These are phyloP conservation scores for Cordilura impudica DNA, from an alignment of 2,888 invertebrate species.

Conservation along the genomic window DNA sequence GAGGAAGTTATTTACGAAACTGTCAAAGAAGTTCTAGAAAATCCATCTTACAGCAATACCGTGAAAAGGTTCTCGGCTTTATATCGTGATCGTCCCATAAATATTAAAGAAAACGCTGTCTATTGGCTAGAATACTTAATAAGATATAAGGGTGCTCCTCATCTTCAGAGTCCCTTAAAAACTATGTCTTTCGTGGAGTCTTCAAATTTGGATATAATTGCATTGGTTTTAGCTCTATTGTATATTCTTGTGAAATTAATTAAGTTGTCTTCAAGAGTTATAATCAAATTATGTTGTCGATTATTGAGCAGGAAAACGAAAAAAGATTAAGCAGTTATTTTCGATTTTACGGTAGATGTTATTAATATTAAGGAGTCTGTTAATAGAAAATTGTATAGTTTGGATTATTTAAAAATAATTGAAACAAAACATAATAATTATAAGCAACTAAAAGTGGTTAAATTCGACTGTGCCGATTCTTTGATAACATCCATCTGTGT, in stretches of 20 bases:
- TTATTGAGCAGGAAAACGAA: neutral
- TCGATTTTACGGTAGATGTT: too few relatives aligned
- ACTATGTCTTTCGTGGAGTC: slow-evolving; percentile 77
- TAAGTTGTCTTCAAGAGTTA: slow-evolving; percentile 13
- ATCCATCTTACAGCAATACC: slow-evolving; percentile 63
- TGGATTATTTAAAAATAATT: too few relatives aligned
- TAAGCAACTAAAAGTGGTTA: too few relatives aligned
- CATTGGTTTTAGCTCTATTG: slow-evolving; percentile 7
- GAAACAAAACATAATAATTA: too few relatives aligned
- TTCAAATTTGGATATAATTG: slow-evolving; percentile 78
- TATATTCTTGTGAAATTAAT: slow-evolving; percentile 13
- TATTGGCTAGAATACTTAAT: slow-evolving; percentile 81
- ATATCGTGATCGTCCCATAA: slow-evolving; percentile 79
- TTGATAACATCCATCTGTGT: too few relatives aligned
- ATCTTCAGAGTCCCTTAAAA: slow-evolving; percentile 78
- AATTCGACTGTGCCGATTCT: too few relatives aligned
- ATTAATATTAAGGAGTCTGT: too few relatives aligned
- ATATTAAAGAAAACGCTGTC: slow-evolving; percentile 78
- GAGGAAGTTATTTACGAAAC: slow-evolving; percentile 55
- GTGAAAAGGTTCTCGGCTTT: slow-evolving; percentile 76
- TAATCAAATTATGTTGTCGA: neutral
- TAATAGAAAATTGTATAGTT: too few relatives aligned
- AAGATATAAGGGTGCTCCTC: slow-evolving; percentile 79
- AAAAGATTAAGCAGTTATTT: slow-evolving; percentile 37
- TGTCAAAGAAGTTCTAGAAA: slow-evolving; percentile 64